Base-by-base conservation (phyloP, 2,888 invertebrate species). In the Xanthia togata region DNA sequence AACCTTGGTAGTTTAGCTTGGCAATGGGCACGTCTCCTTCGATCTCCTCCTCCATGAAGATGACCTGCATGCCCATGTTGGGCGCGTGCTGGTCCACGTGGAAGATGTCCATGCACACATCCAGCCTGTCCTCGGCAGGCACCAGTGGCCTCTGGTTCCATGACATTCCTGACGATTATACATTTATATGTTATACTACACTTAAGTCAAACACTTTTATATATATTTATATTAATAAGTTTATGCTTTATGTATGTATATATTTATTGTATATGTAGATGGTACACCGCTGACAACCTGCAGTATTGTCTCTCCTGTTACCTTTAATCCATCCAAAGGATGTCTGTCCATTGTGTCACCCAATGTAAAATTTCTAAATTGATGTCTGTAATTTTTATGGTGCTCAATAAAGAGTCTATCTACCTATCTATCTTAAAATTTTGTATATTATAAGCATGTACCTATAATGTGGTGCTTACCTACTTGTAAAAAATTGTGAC, bases 51-150 rank as follows among this genome's bases (percentile, higher is more conserved):
- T 97, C 94, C 92, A 97, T 95, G 76, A 89, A 91, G 44, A 97
- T 95, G 82, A 93, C 78, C 88, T 96, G 98, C 78, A 97, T 97
- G 90, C 97, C 98, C 26, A 96, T 97, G 14, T 96, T 97, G 47
- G 96, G 97, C 67, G 97, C 97, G 41, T 95, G 0, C 12, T n/a
- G 4, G 20, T 57, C 96, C 0, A 97, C 53, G 9, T 83, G 50
- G 83, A 92, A 96, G 1, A 72, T 78, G 73, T 93, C 94, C 93
- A 96, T 93, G 78, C 96, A 96, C 0, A 96, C 88, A 35, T 96
- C 95, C 0, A 92, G 90, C 0, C 95, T 88, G 2, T 91, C 91
- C 0, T 92, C 91, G 0, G 92, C 93, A 0, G 96, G 96, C 9
- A 94, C 71, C 6, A 96, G 81, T 0, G 95, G 96, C 12, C 94